Percentiles rank a stretch among this genome's conserved stretches.
These are phyloP conservation scores for Sycophaga agraensis DNA, from an alignment of 1,140 invertebrate genomes.

Conservation along the genomic window DNA sequence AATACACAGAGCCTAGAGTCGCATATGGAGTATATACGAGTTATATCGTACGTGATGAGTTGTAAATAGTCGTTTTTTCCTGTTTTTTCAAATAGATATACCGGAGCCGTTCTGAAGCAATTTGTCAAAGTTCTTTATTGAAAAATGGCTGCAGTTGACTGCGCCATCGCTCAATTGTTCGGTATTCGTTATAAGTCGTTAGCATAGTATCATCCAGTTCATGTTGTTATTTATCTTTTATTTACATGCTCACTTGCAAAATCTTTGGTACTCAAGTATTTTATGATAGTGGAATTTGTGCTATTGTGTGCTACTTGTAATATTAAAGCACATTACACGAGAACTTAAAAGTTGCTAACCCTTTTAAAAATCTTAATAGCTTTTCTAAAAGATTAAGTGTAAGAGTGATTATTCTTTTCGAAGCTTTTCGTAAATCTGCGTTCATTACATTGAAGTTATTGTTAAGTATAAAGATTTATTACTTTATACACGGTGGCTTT, in stretches of 20 bases:
- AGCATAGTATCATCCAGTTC: no score
- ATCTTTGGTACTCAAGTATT: neutral
- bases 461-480: no score
- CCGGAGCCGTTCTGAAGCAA: no score
- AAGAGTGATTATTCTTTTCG: constrained; percentile 5
- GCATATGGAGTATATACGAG: no score
- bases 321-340: neutral
- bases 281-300: constrained; percentile 5
- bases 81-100: no score
- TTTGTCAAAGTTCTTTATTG: no score
- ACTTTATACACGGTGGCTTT: no score
- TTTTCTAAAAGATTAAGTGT: neutral
- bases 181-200: neutral
- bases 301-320: neutral
- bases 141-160: neutral
- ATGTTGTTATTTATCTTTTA: neutral
- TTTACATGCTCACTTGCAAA: neutral
- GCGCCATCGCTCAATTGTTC: neutral
- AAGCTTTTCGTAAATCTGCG: no score
- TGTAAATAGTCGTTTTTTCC: neutral
- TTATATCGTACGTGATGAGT: neutral
- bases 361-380: neutral
- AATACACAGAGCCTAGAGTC: no score
- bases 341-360: neutral
- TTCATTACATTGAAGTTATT: no score